Conservation (phyloP, 1,140 invertebrate genomes). For the Ooceraea biroi region DNA sequence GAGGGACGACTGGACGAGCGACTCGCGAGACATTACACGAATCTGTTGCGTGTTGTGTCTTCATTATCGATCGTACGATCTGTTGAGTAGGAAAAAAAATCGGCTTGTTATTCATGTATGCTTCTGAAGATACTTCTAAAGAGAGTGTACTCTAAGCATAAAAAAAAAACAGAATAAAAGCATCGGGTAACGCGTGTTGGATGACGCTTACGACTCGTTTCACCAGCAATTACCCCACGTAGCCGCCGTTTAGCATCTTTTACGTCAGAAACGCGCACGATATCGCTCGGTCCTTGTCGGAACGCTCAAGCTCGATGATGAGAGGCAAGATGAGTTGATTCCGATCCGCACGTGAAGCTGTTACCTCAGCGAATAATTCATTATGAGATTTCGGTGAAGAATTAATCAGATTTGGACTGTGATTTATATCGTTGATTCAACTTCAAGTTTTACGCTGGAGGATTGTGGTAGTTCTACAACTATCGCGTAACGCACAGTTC, state of each 20-base stretch:
- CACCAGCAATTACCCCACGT: not conserved
- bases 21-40: slow-evolving; percentile 12
- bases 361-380: not conserved
- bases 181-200: too few relatives aligned
- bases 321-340: slow-evolving; percentile 10
- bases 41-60: not conserved
- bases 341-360: not conserved
- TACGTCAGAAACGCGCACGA: not conserved
- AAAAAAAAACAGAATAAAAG: too few relatives aligned
- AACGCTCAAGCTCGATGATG: slow-evolving; percentile 4
- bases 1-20: not conserved
- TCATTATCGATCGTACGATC: not conserved
- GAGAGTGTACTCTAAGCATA: not conserved
- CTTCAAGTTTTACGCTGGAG: too few relatives aligned
- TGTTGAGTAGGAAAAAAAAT: not conserved
- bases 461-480: too few relatives aligned
- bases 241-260: not conserved
- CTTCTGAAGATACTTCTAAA: not conserved
- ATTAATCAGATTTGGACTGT: not conserved
- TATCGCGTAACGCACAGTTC: slow-evolving; percentile 5
- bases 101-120: too few relatives aligned
- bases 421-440: too few relatives aligned
- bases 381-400: not conserved
- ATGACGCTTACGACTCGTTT: not conserved
- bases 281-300: not conserved